A percentile compares a stretch with the other conserved stretches of the same genome.
phyloP scores from a whole-genome alignment of 1,140 invertebrate species.

The Cheumatopsyche charites region DNA sequence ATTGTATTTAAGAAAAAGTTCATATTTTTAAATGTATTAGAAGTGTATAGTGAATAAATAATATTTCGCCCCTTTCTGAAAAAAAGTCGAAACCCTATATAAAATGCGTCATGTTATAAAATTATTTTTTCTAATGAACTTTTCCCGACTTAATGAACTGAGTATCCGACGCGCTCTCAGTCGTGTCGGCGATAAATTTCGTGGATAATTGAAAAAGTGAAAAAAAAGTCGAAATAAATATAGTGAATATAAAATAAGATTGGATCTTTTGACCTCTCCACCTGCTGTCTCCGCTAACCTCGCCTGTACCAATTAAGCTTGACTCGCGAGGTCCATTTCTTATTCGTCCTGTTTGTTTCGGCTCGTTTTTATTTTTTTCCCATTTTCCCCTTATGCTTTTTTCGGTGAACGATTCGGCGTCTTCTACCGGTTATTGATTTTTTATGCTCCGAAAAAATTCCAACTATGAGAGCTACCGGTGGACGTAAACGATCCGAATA shows the following conservation, averaged over 20 bases:
- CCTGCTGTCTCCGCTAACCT: slow-evolving; percentile 34
- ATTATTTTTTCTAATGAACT: too few relatives aligned
- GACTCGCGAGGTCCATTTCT: slow-evolving; percentile 38
- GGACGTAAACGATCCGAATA: too few relatives aligned
- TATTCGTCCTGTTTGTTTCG: slow-evolving; percentile 36
- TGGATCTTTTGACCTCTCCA: slow-evolving; percentile 30
- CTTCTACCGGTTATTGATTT: neutral
- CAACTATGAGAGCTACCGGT: too few relatives aligned
- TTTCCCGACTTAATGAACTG: too few relatives aligned
- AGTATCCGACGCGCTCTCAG: too few relatives aligned
- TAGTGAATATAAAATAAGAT: neutral
- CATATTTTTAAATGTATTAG: too few relatives aligned
- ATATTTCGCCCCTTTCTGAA: too few relatives aligned
- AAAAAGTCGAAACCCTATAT: too few relatives aligned
- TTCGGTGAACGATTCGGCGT: neutral
- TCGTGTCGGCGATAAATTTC: too few relatives aligned
- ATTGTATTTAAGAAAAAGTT: too few relatives aligned
- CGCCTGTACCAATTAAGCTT: slow-evolving; percentile 42
- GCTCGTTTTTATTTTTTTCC: slow-evolving; percentile 9
- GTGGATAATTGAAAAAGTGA: slow-evolving; percentile 11
- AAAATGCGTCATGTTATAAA: too few relatives aligned
- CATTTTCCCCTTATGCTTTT: neutral
- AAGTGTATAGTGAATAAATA: too few relatives aligned
- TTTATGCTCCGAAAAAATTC: neutral
- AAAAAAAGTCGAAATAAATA: neutral